A percentile compares a stretch with the other conserved stretches of the same genome.
These are phyloP conservation scores for Hydropotes inermis DNA, from an alignment of 2,113 vertebrate genomes.

Conservation along the genomic window DNA sequence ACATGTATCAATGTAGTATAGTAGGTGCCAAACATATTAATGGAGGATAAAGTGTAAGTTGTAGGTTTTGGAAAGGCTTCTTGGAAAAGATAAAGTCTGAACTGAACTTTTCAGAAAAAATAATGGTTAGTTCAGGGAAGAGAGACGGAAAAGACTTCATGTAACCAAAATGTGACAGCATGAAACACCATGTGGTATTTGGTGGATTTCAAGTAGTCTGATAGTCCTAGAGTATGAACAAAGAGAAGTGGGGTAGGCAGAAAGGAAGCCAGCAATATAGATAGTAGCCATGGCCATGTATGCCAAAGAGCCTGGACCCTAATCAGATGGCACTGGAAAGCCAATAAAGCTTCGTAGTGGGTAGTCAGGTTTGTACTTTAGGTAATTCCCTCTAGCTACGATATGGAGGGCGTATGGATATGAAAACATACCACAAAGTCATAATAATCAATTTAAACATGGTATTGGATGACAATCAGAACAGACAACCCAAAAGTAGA, in stretches of 20 bases:
- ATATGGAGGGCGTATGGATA: not conserved
- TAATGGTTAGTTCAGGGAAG: not conserved
- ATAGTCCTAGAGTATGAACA: not conserved
- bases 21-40: not conserved
- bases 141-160: not conserved
- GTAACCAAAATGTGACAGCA: not conserved
- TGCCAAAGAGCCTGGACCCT: not conserved
- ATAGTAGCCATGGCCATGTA: not conserved
- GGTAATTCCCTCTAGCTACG: not conserved
- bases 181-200: not conserved
- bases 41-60: not conserved
- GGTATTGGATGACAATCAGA: not conserved
- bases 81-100: not conserved
- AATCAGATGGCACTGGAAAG: not conserved
- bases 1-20: not conserved
- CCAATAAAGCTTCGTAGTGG: not conserved
- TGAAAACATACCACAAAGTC: not conserved
- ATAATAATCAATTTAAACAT: not conserved
- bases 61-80: not conserved
- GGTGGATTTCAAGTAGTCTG: not conserved
- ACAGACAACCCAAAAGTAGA: not conserved
- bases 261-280: not conserved
- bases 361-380: not conserved
- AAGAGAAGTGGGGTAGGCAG: not conserved
- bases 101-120: not conserved